These are phyloP conservation scores for Eubucco bourcierii DNA, from an alignment of 2,113 vertebrate species.

Conservation along the genomic window DNA sequence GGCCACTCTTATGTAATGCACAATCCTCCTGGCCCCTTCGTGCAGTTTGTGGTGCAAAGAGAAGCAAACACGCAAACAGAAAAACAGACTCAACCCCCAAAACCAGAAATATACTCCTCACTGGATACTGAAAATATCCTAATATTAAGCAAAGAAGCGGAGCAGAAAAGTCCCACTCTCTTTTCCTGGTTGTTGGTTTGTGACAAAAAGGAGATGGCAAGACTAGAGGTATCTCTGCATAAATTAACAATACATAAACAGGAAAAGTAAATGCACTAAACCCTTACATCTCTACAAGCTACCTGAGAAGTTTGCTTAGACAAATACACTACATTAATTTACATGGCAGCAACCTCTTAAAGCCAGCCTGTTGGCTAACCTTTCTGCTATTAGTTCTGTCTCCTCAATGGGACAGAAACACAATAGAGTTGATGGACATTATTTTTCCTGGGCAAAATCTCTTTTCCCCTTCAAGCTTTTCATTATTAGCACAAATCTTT, in stretches of 20 bases:
- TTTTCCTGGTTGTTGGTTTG: background rate
- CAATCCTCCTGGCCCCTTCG: constrained; percentile 43
- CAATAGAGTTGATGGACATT: background rate
- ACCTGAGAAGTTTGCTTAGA: background rate
- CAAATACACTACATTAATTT: background rate
- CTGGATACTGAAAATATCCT: background rate
- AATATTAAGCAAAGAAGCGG: background rate
- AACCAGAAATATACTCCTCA: background rate
- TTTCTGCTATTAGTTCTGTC: background rate
- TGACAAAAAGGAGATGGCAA: background rate
- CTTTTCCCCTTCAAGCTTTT: constrained; percentile 49
- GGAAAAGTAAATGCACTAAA: background rate
- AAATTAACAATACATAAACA: background rate
- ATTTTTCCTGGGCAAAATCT: constrained; percentile 52
- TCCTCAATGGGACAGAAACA: constrained; percentile 16
- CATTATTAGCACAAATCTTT: constrained; percentile 71
- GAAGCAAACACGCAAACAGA: constrained; percentile 41
- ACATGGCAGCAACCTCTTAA: background rate
- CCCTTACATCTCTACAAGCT: fast-evolving
- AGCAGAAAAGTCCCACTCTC: fast-evolving
- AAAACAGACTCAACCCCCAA: background rate
- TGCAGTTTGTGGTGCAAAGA: constrained; percentile 32
- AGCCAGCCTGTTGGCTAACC: background rate
- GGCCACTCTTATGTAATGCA: constrained; percentile 72
- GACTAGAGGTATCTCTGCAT: background rate